Base-by-base conservation (phyloP, 2,888 invertebrate genomes). In the Apodemia mormo region DNA sequence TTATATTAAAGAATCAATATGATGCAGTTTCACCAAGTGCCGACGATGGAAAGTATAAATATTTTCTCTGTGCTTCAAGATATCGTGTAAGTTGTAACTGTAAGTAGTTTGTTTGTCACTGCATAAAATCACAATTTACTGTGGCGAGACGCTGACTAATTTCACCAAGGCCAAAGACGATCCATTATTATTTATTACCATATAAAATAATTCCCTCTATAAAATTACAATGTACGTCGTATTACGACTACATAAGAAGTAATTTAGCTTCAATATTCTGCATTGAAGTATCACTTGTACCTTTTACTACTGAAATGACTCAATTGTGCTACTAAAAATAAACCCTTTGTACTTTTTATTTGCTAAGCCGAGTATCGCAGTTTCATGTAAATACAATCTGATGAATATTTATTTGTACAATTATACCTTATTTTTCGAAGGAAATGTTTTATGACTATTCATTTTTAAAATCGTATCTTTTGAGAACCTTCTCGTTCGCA, bases 131-230 rank as follows among this genome's bases (percentile, higher is more conserved):
- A 77, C 77, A 76, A 82, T 81, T 79, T 82, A 83, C 79, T 77
- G 77, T 79, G 78, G 67, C 79, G 79, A 80, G 83, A 83, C 82
- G 81, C 79, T 90, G 90, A 92, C 90, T 92, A 91, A 91, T 88
- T 88, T 86, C 84, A 79, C 86, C 89, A 92, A 92, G 91, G 91
- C 86, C 89, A 83, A 81, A 82, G 88, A 88, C 85, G 88, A 88
- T 86, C 89, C 90, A 90, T 89, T 90, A 90, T 91, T 90, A 91
- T 92, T 92, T 92, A 90, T 90, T 88, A 81, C 89, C 86, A 80
- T 89, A 89, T 88, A 85, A 85, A 87, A 86, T 83, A 78, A 81
- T 82, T 78, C 77, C 76, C 78, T 77, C 76, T 29, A 68, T 72
- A 73, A 72, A 73, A 70, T 68, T 71, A 69, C 30, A 83, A 80